A percentile compares a stretch with the other conserved stretches of the same genome.
Evolutionary conservation across 2,797 vertebrate genomes (phyloP).

Genomic region (Vespertilio murinus): DNA sequence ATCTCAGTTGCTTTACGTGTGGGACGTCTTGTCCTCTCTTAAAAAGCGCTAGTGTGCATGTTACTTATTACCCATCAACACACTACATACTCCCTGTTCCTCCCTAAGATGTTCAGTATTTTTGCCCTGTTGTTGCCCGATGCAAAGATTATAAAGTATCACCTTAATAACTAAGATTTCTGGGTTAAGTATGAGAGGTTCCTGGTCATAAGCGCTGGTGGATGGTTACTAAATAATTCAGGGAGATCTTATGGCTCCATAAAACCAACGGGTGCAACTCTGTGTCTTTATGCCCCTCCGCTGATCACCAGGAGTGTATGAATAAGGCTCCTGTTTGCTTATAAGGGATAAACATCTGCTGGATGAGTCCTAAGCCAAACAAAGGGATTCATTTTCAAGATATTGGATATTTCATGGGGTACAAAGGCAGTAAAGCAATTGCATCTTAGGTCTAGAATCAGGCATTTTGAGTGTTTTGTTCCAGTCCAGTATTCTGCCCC

Average conservation of each 20-base stretch:
- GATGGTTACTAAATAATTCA: constrained; percentile 76
- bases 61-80: constrained; percentile 37
- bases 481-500: not conserved
- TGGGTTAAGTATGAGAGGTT: constrained; percentile 61
- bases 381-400: constrained; percentile 53
- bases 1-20: constrained; percentile 6
- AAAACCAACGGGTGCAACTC: constrained; percentile 37
- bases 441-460: not conserved
- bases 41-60: not conserved
- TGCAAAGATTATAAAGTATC: constrained; percentile 57
- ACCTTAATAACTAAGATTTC: constrained; percentile 71
- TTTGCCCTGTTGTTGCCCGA: constrained; percentile 17
- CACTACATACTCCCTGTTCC: not conserved
- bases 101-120: constrained; percentile 23
- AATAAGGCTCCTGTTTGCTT: constrained; percentile 56
- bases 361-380: not conserved
- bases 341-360: constrained; percentile 57
- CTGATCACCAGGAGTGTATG: constrained; percentile 33
- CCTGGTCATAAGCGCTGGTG: constrained; percentile 37
- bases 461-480: not conserved
- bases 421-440: not conserved
- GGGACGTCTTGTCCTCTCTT: not conserved
- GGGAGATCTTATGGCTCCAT: constrained; percentile 61
- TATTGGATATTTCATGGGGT: not conserved
- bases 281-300: not conserved